phyloP scores from a whole-genome alignment of 92 coral and sea anemone species.

The Heteractis magnifica region DNA sequence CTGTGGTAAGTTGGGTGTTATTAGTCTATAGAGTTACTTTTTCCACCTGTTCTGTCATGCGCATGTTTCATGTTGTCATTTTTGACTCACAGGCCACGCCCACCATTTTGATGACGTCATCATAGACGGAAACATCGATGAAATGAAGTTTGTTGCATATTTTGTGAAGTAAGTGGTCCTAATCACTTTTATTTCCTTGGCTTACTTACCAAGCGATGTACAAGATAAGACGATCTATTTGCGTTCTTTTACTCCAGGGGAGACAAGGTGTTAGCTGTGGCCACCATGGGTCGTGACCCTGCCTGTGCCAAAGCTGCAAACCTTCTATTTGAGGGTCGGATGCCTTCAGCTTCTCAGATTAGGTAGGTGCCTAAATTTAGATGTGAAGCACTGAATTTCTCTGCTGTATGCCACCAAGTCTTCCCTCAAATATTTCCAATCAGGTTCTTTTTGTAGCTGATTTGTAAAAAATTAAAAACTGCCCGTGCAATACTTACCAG shows the following conservation, averaged over 20 bases:
- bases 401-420: too few relatives aligned
- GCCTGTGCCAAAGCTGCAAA: constrained; percentile 89
- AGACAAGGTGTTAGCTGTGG: constrained; percentile 77
- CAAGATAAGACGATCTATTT: neutral
- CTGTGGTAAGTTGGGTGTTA: constrained; percentile 58
- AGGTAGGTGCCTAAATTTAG: constrained; percentile 13
- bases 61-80: neutral
- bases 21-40: too few relatives aligned
- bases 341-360: constrained; percentile 67
- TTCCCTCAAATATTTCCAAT: too few relatives aligned
- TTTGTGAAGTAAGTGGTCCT: constrained; percentile 73
- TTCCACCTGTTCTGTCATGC: neutral
- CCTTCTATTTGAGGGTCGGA: constrained; percentile 71
- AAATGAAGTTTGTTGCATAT: constrained; percentile 78
- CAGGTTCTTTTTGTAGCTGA: too few relatives aligned
- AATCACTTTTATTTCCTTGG: neutral
- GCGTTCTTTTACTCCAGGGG: constrained; percentile 54
- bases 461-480: too few relatives aligned
- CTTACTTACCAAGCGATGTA: neutral
- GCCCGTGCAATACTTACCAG: too few relatives aligned
- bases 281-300: constrained; percentile 89
- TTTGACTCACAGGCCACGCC: constrained; percentile 70
- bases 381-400: too few relatives aligned
- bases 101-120: constrained; percentile 85
- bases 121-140: constrained; percentile 77